Evolutionary conservation across 2,888 invertebrate species (phyloP).

Genomic region (Clusia tigrina): DNA sequence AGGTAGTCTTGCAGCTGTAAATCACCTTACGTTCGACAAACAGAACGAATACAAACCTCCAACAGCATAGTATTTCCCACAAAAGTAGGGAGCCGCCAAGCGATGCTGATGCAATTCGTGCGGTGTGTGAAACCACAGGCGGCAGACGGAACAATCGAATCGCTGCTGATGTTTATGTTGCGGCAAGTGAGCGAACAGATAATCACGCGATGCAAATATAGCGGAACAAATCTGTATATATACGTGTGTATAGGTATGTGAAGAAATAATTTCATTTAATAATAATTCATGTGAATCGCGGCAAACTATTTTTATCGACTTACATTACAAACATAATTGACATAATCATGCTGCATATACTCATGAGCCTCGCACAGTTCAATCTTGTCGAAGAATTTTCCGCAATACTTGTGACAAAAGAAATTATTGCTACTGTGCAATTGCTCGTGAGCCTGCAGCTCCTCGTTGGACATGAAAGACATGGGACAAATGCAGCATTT

Average conservation of each 20-base stretch:
- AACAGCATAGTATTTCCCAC: conserved; percentile 53
- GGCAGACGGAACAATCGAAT: conserved; percentile 56
- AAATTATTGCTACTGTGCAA: conserved; percentile 51
- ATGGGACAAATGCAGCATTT: conserved; percentile 58
- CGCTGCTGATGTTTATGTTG: conserved; percentile 56
- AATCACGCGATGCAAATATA: conserved; percentile 48
- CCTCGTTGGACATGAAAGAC: conserved; percentile 56
- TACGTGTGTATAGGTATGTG: neutral
- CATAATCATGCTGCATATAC: conserved; percentile 56
- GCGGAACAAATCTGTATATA: conserved; percentile 49
- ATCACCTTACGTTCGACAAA: too few species aligned
- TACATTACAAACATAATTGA: conserved; percentile 57
- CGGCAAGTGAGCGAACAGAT: conserved; percentile 50
- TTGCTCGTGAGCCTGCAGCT: conserved; percentile 51
- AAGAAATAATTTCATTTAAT: too few species aligned
- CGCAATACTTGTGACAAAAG: conserved; percentile 59
- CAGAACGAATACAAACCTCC: too few species aligned
- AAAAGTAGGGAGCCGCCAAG: conserved; percentile 54
- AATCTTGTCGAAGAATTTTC: conserved; percentile 55
- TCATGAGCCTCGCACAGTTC: conserved; percentile 56
- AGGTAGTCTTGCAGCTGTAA: too few species aligned
- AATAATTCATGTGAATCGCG: neutral
- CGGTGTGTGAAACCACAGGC: conserved; percentile 55
- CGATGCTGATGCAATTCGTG: conserved; percentile 56
- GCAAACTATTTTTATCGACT: conserved; percentile 31